Evolutionary conservation across 1,140 invertebrate genomes (phyloP), one percentile per base, ranked within the genome.

Genomic region (Bombus consobrinus): DNA sequence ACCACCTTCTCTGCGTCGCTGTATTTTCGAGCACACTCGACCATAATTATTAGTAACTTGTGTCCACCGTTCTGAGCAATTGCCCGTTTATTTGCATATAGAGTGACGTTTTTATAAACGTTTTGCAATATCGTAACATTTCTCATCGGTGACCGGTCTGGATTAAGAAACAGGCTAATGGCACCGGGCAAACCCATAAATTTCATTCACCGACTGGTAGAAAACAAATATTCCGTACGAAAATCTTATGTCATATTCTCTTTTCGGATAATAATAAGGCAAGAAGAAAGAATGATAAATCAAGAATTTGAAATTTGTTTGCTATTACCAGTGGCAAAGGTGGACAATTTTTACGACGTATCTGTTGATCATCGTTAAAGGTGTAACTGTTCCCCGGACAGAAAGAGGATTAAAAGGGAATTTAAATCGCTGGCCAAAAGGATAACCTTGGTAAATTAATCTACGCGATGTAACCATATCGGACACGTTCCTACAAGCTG

Each of bases 361-460:
- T 0, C 3, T 53, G 43, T 59, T 37, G 47, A 59, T 37, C 32
- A 41, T 41, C 71, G 69, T 72, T 72, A 72, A n/a, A 43, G 32
- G 39, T 15, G 13, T n/a, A n/a, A 72, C 13, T n/a, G 39, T 41
- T 18, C 13, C 0, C 8, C 71, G 37, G 18, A n/a, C 37, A 41
- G 22, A 41, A n/a, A 39, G 28, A 72, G 13, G 18, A 72, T 72
- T 39, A 15, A 72, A 15, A 34, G 12, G 28, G 41, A 18, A 18
- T 34, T 32, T 22, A 22, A 34, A 39, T 69, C 47, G 18, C 47
- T 6, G 15, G 22, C 22, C 34, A 32, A 37, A 37, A 22, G 9
- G 34, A 39, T 34, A 74, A 71, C 28, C 75, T 57, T 41, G 37
- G 43, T 80, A 32, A 89, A 89, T 89, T 80, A 85, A 89, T 89